These are phyloP conservation scores for Helicolenus hilgendorfi DNA, from an alignment of 2,797 vertebrate genomes.

Conservation along the genomic window DNA sequence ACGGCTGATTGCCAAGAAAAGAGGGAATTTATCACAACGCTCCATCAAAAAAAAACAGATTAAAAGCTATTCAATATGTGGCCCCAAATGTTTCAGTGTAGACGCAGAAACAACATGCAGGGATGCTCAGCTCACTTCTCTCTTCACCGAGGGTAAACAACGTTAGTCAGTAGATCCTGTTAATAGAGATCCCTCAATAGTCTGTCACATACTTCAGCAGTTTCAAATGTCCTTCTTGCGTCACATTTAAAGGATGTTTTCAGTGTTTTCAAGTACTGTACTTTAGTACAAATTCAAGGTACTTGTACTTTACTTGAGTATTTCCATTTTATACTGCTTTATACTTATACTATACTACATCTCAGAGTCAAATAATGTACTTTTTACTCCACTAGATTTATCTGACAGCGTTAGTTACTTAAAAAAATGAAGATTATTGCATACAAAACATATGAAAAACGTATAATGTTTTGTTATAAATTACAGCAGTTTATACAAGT, in stretches of 20 bases:
- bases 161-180: background rate
- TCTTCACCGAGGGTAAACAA: background rate
- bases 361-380: too few species aligned
- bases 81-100: slow-evolving; percentile 16
- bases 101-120: background rate
- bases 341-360: too few species aligned
- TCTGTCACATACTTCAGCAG: background rate
- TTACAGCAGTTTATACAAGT: too few species aligned
- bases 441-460: too few species aligned
- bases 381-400: too few species aligned
- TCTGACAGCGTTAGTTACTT: too few species aligned
- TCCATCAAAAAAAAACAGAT: slow-evolving; percentile 14
- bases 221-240: background rate
- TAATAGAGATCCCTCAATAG: background rate
- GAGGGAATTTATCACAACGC: background rate
- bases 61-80: slow-evolving; percentile 7
- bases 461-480: too few species aligned
- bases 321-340: too few species aligned
- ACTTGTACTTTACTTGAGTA: too few species aligned
- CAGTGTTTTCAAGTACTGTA: too few species aligned
- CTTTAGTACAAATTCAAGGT: too few species aligned
- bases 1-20: slow-evolving; percentile 4
- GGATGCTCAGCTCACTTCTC: background rate
- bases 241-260: background rate
- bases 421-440: too few species aligned